These are phyloP conservation scores for Struthio camelus DNA, from an alignment of 2,113 vertebrate genomes.

Conservation along the genomic window DNA sequence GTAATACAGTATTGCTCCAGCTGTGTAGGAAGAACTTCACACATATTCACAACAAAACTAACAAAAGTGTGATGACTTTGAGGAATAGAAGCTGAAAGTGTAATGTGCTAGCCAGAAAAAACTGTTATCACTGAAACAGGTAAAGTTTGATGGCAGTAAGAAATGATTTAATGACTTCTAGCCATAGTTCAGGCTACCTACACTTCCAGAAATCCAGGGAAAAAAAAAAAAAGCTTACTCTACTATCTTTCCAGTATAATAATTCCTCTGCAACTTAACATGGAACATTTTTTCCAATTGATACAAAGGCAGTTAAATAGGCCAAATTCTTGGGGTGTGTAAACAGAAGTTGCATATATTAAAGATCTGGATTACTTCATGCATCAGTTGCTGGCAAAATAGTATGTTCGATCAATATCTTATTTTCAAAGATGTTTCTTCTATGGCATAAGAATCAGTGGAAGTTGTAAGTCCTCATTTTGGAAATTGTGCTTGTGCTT, in stretches of 20 bases:
- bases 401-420: too few relatives aligned
- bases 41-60: not conserved
- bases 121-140: not conserved
- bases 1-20: not conserved
- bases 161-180: not conserved
- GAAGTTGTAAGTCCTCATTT: not conserved
- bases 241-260: not conserved
- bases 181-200: not conserved
- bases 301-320: not conserved
- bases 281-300: not conserved
- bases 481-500: not conserved
- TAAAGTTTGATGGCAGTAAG: not conserved
- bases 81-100: not conserved
- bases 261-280: not conserved
- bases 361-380: not conserved
- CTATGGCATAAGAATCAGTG: not conserved
- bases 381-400: not conserved
- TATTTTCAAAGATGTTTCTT: not conserved
- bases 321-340: not conserved
- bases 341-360: not conserved
- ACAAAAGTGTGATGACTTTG: not conserved
- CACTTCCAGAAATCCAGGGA: not conserved
- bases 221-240: not conserved
- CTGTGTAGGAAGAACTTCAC: not conserved
- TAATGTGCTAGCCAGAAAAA: not conserved